A percentile compares a stretch with the other conserved stretches of the same genome.
Evolutionary conservation across 2,113 vertebrate species (phyloP).

Genomic region (Tretioscincus oriximinensis): DNA sequence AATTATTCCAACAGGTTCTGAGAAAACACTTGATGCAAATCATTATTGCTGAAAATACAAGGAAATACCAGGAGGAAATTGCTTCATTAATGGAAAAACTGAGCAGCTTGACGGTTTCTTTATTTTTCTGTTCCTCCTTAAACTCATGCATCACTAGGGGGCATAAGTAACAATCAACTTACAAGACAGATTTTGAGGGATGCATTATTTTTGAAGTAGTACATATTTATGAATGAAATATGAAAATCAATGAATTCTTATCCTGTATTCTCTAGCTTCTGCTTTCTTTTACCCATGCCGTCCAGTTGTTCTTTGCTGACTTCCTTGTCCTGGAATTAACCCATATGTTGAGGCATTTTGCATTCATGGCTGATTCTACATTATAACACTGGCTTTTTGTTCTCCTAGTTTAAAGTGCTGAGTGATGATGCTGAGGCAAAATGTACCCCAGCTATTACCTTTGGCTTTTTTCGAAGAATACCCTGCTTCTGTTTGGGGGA

Average conservation of each 20-base stretch:
- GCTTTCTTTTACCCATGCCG: background rate
- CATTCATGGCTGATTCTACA: background rate
- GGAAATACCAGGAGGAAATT: constrained; percentile 51
- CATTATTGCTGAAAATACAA: constrained; percentile 36
- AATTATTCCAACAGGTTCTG: constrained; percentile 1
- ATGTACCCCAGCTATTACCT: constrained; percentile 9
- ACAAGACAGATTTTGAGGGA: background rate
- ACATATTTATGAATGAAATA: background rate
- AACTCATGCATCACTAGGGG: constrained; percentile 33
- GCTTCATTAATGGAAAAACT: constrained; percentile 35
- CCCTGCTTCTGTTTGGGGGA: constrained; percentile 35
- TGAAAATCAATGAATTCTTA: background rate
- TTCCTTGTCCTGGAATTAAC: background rate
- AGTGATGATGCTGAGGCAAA: constrained; percentile 22
- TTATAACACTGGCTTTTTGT: constrained; percentile 48
- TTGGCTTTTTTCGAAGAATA: background rate
- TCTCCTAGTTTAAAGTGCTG: constrained; percentile 1
- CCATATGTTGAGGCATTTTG: constrained; percentile 36
- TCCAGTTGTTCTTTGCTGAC: background rate
- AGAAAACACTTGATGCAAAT: constrained; percentile 28
- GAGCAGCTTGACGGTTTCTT: constrained; percentile 1
- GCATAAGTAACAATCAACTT: background rate
- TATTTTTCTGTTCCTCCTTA: background rate
- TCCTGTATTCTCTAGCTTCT: background rate
- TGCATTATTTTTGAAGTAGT: background rate